Evolutionary conservation across 1,140 invertebrate genomes (phyloP).

Genomic region (Bombus turneri): DNA sequence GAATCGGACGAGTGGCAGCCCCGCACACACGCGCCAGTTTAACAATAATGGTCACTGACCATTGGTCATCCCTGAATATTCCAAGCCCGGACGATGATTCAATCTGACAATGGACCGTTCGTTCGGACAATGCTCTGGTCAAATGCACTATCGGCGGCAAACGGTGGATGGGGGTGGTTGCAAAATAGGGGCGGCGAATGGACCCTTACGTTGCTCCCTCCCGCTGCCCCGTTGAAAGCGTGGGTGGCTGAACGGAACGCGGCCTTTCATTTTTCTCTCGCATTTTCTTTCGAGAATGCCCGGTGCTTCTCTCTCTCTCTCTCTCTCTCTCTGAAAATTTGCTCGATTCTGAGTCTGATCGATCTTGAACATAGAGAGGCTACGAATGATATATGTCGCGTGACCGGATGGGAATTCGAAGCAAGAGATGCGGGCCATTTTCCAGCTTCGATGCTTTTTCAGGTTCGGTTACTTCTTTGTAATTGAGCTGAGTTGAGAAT

Average conservation of each 20-base stretch:
- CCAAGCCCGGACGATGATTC: conserved; percentile 74
- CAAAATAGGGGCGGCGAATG: conserved; percentile 70
- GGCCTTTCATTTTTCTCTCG: conserved; percentile 52
- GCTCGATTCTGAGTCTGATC: conserved; percentile 14
- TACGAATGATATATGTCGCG: conserved; percentile 24
- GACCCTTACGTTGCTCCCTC: conserved; percentile 53
- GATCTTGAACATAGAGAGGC: conserved; percentile 11
- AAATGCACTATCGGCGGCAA: conserved; percentile 71
- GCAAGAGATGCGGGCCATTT: conserved; percentile 16
- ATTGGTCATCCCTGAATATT: conserved; percentile 77
- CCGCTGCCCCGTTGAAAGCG: conserved; percentile 51
- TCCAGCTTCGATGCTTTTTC: neutral
- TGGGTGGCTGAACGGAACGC: conserved; percentile 67
- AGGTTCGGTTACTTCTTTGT: neutral
- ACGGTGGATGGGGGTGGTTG: conserved; percentile 59
- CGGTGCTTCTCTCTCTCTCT: too few species aligned
- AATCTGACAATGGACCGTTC: conserved; percentile 79
- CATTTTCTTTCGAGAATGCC: conserved; percentile 3
- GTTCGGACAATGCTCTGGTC: conserved; percentile 77
- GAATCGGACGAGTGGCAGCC: neutral
- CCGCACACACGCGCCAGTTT: conserved; percentile 44
- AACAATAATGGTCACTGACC: conserved; percentile 77
- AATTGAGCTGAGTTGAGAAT: neutral
- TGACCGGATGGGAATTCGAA: neutral
- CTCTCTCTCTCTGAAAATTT: conserved; percentile 13